Evolutionary conservation across 2,888 invertebrate genomes (phyloP).

Genomic region (Rotaria macrura): DNA sequence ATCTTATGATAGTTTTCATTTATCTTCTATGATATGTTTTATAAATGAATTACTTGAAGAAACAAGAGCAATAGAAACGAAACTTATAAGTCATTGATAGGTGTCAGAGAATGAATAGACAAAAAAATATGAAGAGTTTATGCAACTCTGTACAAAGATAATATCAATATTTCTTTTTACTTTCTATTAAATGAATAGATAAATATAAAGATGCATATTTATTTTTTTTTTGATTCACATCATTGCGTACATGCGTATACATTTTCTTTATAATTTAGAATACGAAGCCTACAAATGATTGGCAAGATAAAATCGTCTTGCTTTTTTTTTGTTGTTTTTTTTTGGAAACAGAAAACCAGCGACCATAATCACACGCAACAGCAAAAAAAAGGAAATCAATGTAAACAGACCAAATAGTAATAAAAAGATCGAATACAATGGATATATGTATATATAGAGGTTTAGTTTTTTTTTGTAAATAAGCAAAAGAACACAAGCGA

Average conservation of each 20-base stretch:
- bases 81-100: no score
- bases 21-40: background rate
- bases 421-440: background rate
- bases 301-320: background rate
- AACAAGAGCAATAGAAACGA: no score
- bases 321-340: background rate
- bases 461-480: background rate
- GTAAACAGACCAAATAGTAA: background rate
- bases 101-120: no score
- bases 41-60: no score
- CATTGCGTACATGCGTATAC: background rate
- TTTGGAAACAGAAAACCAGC: background rate
- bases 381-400: background rate
- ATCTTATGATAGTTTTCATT: background rate
- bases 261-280: background rate
- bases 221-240: background rate
- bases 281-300: background rate
- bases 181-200: background rate
- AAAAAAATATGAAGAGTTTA: no score
- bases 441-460: background rate
- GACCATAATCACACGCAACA: background rate
- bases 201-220: background rate
- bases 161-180: no score
- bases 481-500: background rate
- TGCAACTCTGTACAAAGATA: no score